A percentile compares a stretch with the other conserved stretches of the same genome.
These are phyloP conservation scores for Siphlonurus alternatus DNA, from an alignment of 2,888 invertebrate genomes.

Conservation along the genomic window DNA sequence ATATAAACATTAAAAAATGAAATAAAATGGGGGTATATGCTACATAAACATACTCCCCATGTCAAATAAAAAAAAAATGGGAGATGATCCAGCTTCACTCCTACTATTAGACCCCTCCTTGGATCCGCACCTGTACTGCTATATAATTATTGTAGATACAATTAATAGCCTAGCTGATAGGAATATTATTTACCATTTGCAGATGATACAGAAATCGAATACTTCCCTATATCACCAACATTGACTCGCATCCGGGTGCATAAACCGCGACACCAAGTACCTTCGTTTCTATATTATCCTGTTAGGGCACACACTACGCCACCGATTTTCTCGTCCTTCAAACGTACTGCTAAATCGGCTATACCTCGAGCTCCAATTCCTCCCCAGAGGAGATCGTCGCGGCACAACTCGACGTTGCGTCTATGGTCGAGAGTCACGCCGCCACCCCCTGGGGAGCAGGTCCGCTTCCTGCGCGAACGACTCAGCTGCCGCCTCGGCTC, in stretches of 20 bases:
- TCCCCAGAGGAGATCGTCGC: slow-evolving; percentile 58
- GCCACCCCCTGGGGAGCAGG: slow-evolving; percentile 29
- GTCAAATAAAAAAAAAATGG: no score
- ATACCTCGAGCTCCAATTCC: slow-evolving; percentile 43
- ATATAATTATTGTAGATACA: no score
- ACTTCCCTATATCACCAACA: slow-evolving; percentile 64
- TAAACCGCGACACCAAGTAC: slow-evolving; percentile 36
- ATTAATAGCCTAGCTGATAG: no score
- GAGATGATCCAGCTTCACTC: no score
- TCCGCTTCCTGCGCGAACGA: slow-evolving; percentile 42
- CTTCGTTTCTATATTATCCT: slow-evolving; percentile 28
- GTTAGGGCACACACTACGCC: slow-evolving; percentile 24
- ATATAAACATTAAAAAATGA: no score
- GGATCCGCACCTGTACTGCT: no score
- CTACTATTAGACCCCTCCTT: no score
- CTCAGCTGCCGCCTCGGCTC: slow-evolving; percentile 35
- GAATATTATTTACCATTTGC: slow-evolving; percentile 27
- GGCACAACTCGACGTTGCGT: slow-evolving; percentile 48
- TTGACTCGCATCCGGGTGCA: slow-evolving; percentile 64
- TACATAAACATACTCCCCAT: no score
- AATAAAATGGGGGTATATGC: no score
- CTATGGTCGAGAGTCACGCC: slow-evolving; percentile 35
- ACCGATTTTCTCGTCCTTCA: slow-evolving; percentile 39
- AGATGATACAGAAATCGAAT: slow-evolving; percentile 65
- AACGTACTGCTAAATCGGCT: slow-evolving; percentile 39